A percentile compares a stretch with the other conserved stretches of the same genome.
These are phyloP conservation scores for Pelodytes ibericus DNA, from an alignment of 2,797 vertebrate species.

Conservation along the genomic window DNA sequence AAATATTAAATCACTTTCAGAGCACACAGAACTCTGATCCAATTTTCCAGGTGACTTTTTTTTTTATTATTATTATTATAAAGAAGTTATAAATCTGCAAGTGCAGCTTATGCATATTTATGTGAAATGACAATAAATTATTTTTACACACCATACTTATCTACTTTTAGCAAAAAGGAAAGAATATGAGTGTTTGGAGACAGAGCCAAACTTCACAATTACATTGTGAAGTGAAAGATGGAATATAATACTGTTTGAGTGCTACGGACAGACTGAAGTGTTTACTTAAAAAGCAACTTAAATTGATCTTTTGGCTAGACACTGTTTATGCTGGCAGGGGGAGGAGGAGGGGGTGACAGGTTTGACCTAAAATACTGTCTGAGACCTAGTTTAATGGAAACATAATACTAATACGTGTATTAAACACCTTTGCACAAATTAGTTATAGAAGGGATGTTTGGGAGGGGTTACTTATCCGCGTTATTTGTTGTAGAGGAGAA, in stretches of 20 bases:
- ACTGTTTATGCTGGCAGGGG: neutral
- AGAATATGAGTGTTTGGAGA: neutral
- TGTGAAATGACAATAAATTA: slow-evolving; percentile 40
- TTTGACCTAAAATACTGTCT: neutral
- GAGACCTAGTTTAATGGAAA: neutral
- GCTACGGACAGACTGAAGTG: slow-evolving; percentile 14
- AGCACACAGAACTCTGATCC: slow-evolving; percentile 18
- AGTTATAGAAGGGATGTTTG: neutral
- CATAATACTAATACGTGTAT: neutral
- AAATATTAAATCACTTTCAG: neutral
- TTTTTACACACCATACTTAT: slow-evolving; percentile 14
- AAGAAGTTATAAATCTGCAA: slow-evolving; percentile 18
- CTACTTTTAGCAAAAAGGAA: slow-evolving; percentile 6
- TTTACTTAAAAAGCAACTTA: slow-evolving; percentile 12
- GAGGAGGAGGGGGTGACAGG: neutral
- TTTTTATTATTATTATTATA: too few species aligned
- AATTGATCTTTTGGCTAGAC: slow-evolving; percentile 3
- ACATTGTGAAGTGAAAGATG: slow-evolving; percentile 2
- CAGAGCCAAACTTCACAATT: neutral
- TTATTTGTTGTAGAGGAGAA: too few species aligned
- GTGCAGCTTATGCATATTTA: slow-evolving; percentile 18
- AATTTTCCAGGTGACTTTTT: neutral
- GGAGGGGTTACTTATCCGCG: too few species aligned
- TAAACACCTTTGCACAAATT: too few species aligned
- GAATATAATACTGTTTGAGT: slow-evolving; percentile 26